Percentiles rank a stretch among this genome's conserved stretches.
Conservation (phyloP, 2,113 vertebrate genomes). For the Canis aureus region DNA sequence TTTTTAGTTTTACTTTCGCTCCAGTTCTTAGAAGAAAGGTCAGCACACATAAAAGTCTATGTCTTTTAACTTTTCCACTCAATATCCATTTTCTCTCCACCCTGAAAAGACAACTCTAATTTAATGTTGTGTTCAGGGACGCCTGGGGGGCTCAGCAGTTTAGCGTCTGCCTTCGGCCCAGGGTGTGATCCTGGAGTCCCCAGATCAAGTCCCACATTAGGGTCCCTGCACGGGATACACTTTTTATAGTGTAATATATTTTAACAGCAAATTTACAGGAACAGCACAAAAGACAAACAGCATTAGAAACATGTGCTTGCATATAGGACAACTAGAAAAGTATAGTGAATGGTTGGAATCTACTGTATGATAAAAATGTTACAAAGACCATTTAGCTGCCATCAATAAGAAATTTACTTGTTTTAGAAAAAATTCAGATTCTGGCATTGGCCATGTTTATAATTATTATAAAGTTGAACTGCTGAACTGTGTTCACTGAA, state of each 20-base stretch:
- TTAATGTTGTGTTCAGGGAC: no score
- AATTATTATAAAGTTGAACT: constrained; percentile 89
- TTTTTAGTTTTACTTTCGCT: constrained; percentile 2
- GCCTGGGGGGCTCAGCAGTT: no score
- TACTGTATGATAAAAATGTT: constrained; percentile 91
- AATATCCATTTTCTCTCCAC: no score
- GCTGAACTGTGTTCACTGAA: constrained; percentile 86
- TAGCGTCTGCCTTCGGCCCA: no score
- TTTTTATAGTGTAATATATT: constrained; percentile 90
- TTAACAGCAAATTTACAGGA: constrained; percentile 94
- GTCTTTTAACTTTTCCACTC: background rate
- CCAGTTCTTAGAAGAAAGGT: background rate
- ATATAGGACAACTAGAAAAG: constrained; percentile 92
- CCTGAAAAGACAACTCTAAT: no score
- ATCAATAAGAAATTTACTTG: constrained; percentile 91
- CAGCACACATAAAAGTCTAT: background rate
- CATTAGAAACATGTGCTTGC: constrained; percentile 92
- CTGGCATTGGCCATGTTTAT: constrained; percentile 92
- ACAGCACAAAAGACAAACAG: constrained; percentile 93
- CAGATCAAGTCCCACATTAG: no score
- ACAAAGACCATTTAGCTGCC: constrained; percentile 91
- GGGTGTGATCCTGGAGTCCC: no score
- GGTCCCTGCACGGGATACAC: no score
- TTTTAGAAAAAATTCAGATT: constrained; percentile 91
- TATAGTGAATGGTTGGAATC: constrained; percentile 91